Evolutionary conservation across 35 echinoderm and acorn worm species (phyloP).

Genomic region (Apostichopus californicus): DNA sequence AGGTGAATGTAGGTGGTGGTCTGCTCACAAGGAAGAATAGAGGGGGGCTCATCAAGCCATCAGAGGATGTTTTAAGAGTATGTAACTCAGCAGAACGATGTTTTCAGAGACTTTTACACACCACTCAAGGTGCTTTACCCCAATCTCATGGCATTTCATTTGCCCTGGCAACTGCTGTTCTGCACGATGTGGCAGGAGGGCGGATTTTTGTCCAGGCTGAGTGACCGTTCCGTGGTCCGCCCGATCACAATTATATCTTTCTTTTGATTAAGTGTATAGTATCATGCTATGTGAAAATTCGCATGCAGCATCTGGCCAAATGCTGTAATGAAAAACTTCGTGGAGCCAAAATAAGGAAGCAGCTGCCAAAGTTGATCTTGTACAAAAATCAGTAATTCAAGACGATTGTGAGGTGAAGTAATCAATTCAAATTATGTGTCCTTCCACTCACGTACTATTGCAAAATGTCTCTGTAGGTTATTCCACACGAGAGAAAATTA

Average conservation of each 20-base stretch:
- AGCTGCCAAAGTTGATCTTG: background rate
- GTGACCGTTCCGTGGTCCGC: too few species aligned
- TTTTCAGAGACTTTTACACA: constrained; percentile 38
- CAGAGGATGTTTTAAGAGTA: constrained; percentile 43
- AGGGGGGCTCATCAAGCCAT: constrained; percentile 25
- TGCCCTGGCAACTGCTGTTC: background rate
- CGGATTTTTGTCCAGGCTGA: too few species aligned
- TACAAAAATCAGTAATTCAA: background rate
- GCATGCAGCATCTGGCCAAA: background rate
- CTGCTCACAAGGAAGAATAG: constrained; percentile 38
- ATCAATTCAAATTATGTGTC: too few species aligned
- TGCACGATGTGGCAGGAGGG: background rate
- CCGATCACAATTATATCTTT: background rate
- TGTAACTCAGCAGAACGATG: constrained; percentile 57
- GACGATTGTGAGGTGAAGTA: too few species aligned
- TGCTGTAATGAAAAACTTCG: background rate
- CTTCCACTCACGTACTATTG: too few species aligned
- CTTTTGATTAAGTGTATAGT: background rate
- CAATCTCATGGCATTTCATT: background rate
- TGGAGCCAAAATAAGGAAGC: background rate
- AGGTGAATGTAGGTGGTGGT: background rate
- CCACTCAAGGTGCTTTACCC: constrained; percentile 35
- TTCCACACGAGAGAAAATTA: too few species aligned
- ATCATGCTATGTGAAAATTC: background rate
- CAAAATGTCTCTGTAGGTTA: too few species aligned